A percentile compares a stretch with the other conserved stretches of the same genome.
Conservation (phyloP, 2,888 invertebrate genomes). For the Troides oblongomaculatus region DNA sequence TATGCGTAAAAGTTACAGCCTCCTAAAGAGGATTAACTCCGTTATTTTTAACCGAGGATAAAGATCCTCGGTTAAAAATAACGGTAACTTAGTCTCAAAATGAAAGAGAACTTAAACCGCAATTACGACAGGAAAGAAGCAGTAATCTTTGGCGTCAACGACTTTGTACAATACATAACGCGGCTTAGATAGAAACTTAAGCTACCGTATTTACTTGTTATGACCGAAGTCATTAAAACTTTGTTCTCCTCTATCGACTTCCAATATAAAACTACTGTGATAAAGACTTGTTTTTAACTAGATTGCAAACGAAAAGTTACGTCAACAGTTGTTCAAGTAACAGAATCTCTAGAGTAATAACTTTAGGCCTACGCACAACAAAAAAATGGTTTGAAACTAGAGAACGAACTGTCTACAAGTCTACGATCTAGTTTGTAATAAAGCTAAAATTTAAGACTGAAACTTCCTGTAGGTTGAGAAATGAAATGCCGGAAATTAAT, state of each 20-base stretch:
- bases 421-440: too few species aligned
- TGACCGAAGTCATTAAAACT: slow-evolving; percentile 13
- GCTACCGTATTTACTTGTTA: slow-evolving; percentile 1
- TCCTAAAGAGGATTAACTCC: too few species aligned
- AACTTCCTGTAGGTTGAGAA: not conserved
- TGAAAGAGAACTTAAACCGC: not conserved
- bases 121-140: not conserved
- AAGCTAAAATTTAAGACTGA: too few species aligned
- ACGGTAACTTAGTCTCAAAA: not conserved
- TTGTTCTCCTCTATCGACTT: slow-evolving; percentile 1
- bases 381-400: too few species aligned
- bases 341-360: not conserved
- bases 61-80: not conserved
- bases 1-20: too few species aligned
- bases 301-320: not conserved
- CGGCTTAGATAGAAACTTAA: not conserved
- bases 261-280: slow-evolving; percentile 6
- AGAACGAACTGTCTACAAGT: too few species aligned
- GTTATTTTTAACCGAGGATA: too few species aligned
- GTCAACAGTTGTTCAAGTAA: not conserved
- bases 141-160: not conserved
- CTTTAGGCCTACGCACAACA: not conserved
- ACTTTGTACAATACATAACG: not conserved
- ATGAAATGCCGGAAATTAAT: not conserved
- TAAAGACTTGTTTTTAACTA: not conserved